Conservation (phyloP, 1,140 invertebrate genomes). For the Tribolium madens region DNA sequence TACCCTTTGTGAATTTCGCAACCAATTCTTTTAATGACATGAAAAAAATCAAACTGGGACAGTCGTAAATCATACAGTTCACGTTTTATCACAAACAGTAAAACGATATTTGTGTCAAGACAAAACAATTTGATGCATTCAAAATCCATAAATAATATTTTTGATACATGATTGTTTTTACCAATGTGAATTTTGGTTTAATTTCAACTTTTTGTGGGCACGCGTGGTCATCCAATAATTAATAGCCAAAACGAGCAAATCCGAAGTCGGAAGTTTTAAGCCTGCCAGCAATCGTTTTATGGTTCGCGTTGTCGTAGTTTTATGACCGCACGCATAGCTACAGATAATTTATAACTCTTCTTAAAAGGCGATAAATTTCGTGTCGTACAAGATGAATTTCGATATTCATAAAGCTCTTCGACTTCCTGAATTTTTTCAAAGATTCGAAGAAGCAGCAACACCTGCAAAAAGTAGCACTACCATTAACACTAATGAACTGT, state of each 20-base stretch:
- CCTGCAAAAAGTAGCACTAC: conserved; percentile 11
- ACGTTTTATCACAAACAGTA: not conserved
- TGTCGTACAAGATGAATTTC: not conserved
- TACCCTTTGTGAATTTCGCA: not conserved
- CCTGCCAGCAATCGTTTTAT: not conserved
- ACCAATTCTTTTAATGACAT: not conserved
- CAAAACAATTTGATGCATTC: not conserved
- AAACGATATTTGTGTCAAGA: not conserved
- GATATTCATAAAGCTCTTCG: not conserved
- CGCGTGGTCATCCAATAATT: too few species aligned
- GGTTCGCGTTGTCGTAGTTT: not conserved
- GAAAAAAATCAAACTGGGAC: not conserved
- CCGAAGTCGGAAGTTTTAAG: not conserved
- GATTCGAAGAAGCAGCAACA: not conserved
- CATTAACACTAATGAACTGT: not conserved
- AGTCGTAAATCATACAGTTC: not conserved
- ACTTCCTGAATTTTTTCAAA: not conserved
- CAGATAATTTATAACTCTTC: conserved; percentile 10
- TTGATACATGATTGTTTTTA: too few species aligned
- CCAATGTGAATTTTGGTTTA: too few species aligned
- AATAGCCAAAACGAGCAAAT: not conserved
- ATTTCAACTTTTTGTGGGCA: too few species aligned
- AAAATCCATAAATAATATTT: too few species aligned
- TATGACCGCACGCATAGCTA: conserved; percentile 3
- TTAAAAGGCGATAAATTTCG: conserved; percentile 8